Conservation (phyloP, 2,113 vertebrate genomes). For the Egretta garzetta region DNA sequence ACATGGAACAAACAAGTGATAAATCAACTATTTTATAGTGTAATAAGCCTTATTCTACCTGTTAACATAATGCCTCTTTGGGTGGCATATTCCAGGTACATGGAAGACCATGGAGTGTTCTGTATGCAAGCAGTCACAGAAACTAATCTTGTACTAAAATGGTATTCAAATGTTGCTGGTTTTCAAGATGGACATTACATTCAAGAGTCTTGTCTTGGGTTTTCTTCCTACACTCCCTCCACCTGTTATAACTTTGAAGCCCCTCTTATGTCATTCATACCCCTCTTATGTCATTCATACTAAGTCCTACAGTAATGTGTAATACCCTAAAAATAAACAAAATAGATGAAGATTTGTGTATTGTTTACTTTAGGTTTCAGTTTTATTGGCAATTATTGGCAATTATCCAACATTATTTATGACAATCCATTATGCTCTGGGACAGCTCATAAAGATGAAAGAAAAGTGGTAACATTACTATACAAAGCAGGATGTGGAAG, state of each 20-base stretch:
- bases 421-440: background rate
- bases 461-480: background rate
- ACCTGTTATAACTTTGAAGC: background rate
- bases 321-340: background rate
- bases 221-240: background rate
- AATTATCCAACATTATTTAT: background rate
- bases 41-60: conserved; percentile 34
- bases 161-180: background rate
- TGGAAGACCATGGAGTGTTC: background rate
- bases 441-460: background rate
- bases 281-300: background rate
- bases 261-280: background rate
- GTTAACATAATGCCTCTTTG: conserved; percentile 7
- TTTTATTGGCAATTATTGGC: background rate
- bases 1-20: conserved; percentile 60
- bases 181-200: background rate
- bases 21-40: conserved; percentile 65
- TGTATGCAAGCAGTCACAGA: background rate
- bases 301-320: background rate
- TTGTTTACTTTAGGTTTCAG: background rate
- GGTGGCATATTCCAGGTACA: background rate
- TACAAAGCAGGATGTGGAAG: background rate
- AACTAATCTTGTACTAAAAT: background rate
- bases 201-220: background rate
- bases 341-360: background rate